These are phyloP conservation scores for Athrips mouffetella DNA, from an alignment of 2,888 invertebrate genomes.

Conservation along the genomic window DNA sequence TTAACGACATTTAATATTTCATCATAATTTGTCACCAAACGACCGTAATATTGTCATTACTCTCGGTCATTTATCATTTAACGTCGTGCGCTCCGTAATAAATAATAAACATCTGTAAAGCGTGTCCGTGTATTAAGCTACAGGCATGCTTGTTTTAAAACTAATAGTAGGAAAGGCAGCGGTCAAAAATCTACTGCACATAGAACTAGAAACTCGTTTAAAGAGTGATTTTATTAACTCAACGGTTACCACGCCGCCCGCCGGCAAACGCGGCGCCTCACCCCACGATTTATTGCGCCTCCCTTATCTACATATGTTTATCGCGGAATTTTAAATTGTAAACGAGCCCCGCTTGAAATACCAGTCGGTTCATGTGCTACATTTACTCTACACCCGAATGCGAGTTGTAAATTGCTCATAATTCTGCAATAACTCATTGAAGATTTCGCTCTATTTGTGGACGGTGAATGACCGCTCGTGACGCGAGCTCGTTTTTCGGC, in stretches of 20 bases:
- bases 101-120: slow-evolving; percentile 1
- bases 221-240: slow-evolving; percentile 61
- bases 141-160: slow-evolving; percentile 6
- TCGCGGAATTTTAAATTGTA: slow-evolving; percentile 71
- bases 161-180: slow-evolving; percentile 3
- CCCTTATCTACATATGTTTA: slow-evolving; percentile 70
- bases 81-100: neutral
- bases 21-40: slow-evolving; percentile 6
- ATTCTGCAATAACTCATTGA: slow-evolving; percentile 8
- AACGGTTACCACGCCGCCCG: slow-evolving; percentile 26
- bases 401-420: slow-evolving; percentile 11
- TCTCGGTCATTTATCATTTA: slow-evolving; percentile 4
- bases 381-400: slow-evolving; percentile 12
- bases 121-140: neutral
- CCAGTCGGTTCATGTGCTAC: slow-evolving; percentile 44
- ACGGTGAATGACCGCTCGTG: slow-evolving; percentile 7
- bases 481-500: slow-evolving; percentile 31
- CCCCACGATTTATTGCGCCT: slow-evolving; percentile 60
- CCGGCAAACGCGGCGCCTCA: slow-evolving; percentile 27
- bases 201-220: slow-evolving; percentile 41
- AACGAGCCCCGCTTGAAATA: slow-evolving; percentile 59
- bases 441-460: slow-evolving; percentile 3
- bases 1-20: neutral
- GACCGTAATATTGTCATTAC: slow-evolving; percentile 1
- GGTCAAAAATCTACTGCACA: neutral